A percentile compares a stretch with the other conserved stretches of the same genome.
Evolutionary conservation across 2,113 vertebrate species (phyloP).

Genomic region (Oenanthe melanoleuca): DNA sequence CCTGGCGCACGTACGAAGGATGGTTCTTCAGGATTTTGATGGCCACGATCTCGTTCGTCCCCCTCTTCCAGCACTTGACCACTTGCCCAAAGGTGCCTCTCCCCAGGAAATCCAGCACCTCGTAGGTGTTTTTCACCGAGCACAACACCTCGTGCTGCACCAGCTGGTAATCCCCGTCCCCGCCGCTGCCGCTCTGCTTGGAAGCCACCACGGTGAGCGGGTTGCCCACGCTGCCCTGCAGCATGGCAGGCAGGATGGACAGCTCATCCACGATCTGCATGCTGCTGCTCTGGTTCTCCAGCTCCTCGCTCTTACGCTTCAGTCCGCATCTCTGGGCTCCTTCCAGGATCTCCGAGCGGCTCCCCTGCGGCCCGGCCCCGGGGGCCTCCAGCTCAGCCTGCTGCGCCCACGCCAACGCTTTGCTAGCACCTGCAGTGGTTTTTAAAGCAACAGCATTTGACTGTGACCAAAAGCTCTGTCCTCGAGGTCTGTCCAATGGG

Average conservation of each 20-base stretch:
- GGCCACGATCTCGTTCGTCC: constrained; percentile 94
- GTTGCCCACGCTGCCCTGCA: constrained; percentile 91
- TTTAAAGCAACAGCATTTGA: constrained; percentile 87
- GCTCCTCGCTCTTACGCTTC: constrained; percentile 98
- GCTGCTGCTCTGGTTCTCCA: constrained; percentile 86
- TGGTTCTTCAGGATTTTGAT: constrained; percentile 99
- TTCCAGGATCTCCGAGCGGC: constrained; percentile 82
- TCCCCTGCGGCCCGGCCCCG: constrained; percentile 70
- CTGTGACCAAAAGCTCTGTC: constrained; percentile 87
- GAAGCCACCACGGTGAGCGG: constrained; percentile 84
- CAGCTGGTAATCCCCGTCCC: constrained; percentile 96
- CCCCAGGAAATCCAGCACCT: constrained; percentile 97
- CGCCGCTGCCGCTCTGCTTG: constrained; percentile 82
- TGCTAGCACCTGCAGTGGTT: constrained; percentile 82
- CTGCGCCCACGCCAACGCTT: constrained; percentile 73
- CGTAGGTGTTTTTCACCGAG: constrained; percentile 96
- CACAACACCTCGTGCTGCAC: constrained; percentile 96
- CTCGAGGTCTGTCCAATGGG: constrained; percentile 78
- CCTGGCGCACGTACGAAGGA: constrained; percentile 96
- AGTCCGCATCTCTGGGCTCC: constrained; percentile 93
- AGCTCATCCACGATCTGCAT: constrained; percentile 99
- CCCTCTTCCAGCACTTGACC: constrained; percentile 98
- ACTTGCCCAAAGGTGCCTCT: constrained; percentile 98
- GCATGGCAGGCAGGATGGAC: constrained; percentile 96
- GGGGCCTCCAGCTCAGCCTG: constrained; percentile 66